phyloP scores from a whole-genome alignment of 1,140 invertebrate species.

The Pseudomyrmex pallidus region DNA sequence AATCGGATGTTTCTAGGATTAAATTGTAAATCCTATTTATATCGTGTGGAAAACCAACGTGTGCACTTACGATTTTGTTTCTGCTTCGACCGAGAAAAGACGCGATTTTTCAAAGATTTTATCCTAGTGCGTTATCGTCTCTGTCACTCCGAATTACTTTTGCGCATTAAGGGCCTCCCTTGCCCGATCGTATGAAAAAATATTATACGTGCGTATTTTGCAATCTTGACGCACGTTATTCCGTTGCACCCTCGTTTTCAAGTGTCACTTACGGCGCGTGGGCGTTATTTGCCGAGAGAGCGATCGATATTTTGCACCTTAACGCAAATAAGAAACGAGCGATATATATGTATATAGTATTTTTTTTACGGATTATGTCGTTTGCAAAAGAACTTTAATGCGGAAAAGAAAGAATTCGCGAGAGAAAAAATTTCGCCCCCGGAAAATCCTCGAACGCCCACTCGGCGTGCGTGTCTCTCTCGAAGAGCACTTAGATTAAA shows the following conservation, averaged over 20 bases:
- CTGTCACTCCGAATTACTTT: slow-evolving; percentile 60
- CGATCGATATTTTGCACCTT: no score
- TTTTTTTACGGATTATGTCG: slow-evolving; percentile 26
- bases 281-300: slow-evolving; percentile 58
- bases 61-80: slow-evolving; percentile 7
- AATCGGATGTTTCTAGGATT: no score
- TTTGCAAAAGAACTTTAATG: background rate
- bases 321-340: slow-evolving; percentile 40
- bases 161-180: slow-evolving; percentile 60
- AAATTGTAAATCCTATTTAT: no score
- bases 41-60: no score
- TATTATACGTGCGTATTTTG: slow-evolving; percentile 10
- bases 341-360: slow-evolving; percentile 65
- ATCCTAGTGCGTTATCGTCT: slow-evolving; percentile 22
- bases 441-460: no score
- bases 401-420: background rate
- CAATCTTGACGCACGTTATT: slow-evolving; percentile 40
- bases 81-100: no score
- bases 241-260: slow-evolving; percentile 38
- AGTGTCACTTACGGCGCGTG: slow-evolving; percentile 56
- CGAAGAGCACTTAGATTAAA: background rate
- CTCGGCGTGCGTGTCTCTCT: no score
- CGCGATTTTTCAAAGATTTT: slow-evolving; percentile 40
- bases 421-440: background rate
- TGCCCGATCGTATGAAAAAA: slow-evolving; percentile 31